Conservation (phyloP, 2,797 vertebrate species). For the Cottoperca gobio region DNA sequence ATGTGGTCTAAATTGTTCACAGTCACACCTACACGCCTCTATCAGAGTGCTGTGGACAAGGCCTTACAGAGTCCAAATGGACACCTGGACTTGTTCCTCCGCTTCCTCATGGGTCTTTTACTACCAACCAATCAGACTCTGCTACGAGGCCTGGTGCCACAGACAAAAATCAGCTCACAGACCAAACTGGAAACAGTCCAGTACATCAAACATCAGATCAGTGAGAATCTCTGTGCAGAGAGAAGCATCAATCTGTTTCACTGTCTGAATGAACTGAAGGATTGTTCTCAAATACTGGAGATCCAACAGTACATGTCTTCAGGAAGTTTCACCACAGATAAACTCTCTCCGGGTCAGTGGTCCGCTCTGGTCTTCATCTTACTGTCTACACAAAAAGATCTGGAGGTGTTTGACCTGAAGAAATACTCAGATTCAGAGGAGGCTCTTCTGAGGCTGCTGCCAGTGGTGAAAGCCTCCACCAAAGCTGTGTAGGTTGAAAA, state of each 20-base stretch:
- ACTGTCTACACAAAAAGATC: conserved; percentile 33
- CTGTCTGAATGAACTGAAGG: conserved; percentile 54
- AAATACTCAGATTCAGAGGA: conserved; percentile 31
- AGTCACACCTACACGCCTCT: not conserved
- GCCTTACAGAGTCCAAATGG: conserved; percentile 50
- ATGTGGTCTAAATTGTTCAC: not conserved
- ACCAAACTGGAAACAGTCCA: not conserved
- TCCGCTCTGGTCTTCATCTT: conserved; percentile 47
- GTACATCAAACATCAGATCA: conserved; percentile 44
- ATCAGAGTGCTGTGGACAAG: conserved; percentile 27
- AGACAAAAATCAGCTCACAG: not conserved
- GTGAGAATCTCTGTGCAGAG: conserved; percentile 2
- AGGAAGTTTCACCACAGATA: not conserved
- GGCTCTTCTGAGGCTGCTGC: conserved; percentile 37
- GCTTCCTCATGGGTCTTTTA: conserved; percentile 61
- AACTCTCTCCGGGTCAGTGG: conserved; percentile 38
- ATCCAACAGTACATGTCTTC: conserved; percentile 26
- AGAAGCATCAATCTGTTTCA: conserved; percentile 55
- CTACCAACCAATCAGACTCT: conserved; percentile 20
- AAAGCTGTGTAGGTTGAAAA: conserved; percentile 52
- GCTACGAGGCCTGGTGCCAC: conserved; percentile 23
- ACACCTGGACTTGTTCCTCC: conserved; percentile 56
- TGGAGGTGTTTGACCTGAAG: conserved; percentile 29
- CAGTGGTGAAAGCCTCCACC: conserved; percentile 37
- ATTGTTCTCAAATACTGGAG: fast-evolving